Base-by-base conservation (phyloP, 2,888 invertebrate genomes). In the Neoascia interrupta region DNA sequence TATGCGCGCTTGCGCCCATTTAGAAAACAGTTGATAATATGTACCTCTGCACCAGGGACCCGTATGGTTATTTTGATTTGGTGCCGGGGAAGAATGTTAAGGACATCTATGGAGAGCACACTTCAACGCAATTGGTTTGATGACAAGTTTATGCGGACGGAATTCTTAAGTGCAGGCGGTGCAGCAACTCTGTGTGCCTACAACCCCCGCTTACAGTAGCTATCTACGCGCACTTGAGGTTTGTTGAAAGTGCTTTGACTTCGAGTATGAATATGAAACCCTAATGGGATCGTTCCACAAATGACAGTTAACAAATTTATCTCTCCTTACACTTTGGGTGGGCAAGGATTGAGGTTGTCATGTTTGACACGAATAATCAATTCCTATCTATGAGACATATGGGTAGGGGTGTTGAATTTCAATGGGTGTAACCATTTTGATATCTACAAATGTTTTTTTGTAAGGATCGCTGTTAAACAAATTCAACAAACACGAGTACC, bases 81-180 rank as follows among this genome's bases (percentile, higher is more conserved):
- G 15, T 68, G 60, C 43, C 41, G 43, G 4, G 18, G 21, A 43
- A 37, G 37, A 72, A 64, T 61, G 39, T 15, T 45, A 51, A 54
- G 68, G 73, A 53, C 58, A 60, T 34, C 28, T 11, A 47, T 11
- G 37, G n/a, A 15, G 37, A 36, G 45, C 37, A 54, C 61, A 63
- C 75, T 75, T 63, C 43, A 74, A 36, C 21, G 72, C 72, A 72
- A 66, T 79, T 72, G 72, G 36, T 53, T 66, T 73, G 79, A 79
- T 79, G 79, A 79, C 79, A 79, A 73, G 79, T 79, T 73, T 79
- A 79, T 73, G 61, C 66, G 72, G 54, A 72, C 34, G 28, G 64
- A 18, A 49, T 56, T 36, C 51, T 58, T 76, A 64, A 70, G 70
- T 70, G 72, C 64, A 31, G 5, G 10, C 23, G 6, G 15, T 11